These are phyloP conservation scores for Brotula barbata DNA, from an alignment of 2,797 vertebrate genomes.

Conservation along the genomic window DNA sequence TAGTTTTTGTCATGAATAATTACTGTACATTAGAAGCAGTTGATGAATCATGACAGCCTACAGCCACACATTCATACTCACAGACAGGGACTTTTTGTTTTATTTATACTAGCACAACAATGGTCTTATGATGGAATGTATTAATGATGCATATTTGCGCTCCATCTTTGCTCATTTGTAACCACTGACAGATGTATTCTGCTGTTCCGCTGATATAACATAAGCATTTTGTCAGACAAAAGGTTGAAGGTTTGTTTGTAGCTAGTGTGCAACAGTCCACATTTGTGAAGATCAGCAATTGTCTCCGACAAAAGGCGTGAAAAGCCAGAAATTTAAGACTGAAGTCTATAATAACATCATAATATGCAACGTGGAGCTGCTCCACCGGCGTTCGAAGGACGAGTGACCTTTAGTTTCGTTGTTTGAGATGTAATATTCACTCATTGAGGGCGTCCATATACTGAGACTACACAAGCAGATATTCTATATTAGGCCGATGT, in stretches of 20 bases:
- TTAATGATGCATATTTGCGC: neutral
- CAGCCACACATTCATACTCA: slow-evolving; percentile 37
- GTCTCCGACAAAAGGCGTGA: neutral
- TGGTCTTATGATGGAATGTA: neutral
- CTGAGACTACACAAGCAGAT: no score
- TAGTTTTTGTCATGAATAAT: slow-evolving; percentile 64
- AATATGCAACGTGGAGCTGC: neutral
- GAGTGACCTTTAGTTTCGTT: neutral
- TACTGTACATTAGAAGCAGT: slow-evolving; percentile 45
- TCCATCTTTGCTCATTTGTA: neutral
- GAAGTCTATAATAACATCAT: neutral
- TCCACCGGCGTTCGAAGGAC: neutral
- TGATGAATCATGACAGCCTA: slow-evolving; percentile 61
- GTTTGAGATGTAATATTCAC: neutral
- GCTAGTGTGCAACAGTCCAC: neutral
- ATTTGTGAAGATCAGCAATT: neutral
- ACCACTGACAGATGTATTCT: neutral
- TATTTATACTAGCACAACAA: no score
- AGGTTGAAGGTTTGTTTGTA: neutral
- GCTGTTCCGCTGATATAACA: neutral
- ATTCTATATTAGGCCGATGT: no score
- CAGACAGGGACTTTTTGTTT: no score
- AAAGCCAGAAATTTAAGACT: neutral
- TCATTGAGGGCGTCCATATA: no score
- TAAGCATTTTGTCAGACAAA: neutral